Evolutionary conservation across 2,888 invertebrate species (phyloP), one percentile per base, ranked within the genome.

Genomic region (Thereva nobilitata): DNA sequence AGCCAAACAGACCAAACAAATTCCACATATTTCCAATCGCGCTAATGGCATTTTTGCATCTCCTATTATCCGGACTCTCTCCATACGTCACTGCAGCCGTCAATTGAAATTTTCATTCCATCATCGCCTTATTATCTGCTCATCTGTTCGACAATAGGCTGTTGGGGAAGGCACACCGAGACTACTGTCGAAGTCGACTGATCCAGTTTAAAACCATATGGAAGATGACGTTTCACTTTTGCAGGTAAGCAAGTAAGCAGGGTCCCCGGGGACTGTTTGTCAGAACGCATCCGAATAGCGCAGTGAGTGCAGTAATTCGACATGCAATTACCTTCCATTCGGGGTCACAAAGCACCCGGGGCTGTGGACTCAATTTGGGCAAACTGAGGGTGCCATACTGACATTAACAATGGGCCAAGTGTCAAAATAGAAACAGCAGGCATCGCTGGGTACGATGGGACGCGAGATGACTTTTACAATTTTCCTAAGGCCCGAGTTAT

Each of bases 261-360:
- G 35, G 35, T 12, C 3, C 34, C 6, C 8, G 23, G n/a, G n/a
- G 47, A 10, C 34, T 6, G 34, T 34, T 7, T 52, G 5, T 23
- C 23, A n/a, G 2, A 3, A 35, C 52, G 5, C 6, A 38, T 54
- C 54, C 10, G 35, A 23, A 42, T 44, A 40, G 34, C 23, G 8
- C 7, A 5, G 35, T 23, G 6, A 49, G 64, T 50, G 40, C 49
- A 55, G 55, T 61, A 66, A 68, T 68, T 68, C 68, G 68, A 66
- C 66, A 68, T 68, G 66, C 68, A 66, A 68, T 68, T 68, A 68
- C 66, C 61, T 68, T 57, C 66, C 42, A 63, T 66, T 66, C 66
- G 68, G 63, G 59, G 59, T 59, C 59, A 65, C 55, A 49, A 56
- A 55, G 54, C 52, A 66, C 49, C 47, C 10, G 41, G 55, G 23